A percentile compares a stretch with the other conserved stretches of the same genome.
Conservation (phyloP, 2,888 invertebrate species). For the Nudaria mundana region DNA sequence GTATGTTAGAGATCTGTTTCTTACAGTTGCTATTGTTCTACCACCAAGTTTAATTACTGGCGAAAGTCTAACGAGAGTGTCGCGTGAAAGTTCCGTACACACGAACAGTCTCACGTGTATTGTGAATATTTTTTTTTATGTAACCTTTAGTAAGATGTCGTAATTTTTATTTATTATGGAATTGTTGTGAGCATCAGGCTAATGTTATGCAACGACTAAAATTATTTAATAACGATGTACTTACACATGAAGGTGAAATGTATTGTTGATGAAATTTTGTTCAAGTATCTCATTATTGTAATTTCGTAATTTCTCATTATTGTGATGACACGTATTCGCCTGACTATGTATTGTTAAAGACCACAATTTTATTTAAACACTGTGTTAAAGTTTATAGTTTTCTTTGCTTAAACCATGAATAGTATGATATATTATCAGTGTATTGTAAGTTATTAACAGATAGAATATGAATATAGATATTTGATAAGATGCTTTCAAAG, state of each 20-base stretch:
- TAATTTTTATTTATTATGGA: slow-evolving; percentile 49
- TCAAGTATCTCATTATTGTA: slow-evolving; percentile 10
- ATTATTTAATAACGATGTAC: slow-evolving; percentile 28
- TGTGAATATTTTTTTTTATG: slow-evolving; percentile 47
- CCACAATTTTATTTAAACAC: too few species aligned
- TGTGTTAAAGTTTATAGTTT: background rate
- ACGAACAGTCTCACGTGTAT: slow-evolving; percentile 53
- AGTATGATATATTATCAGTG: too few species aligned
- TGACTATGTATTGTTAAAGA: slow-evolving; percentile 4
- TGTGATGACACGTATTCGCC: background rate
- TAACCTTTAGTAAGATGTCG: slow-evolving; percentile 44
- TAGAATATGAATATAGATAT: too few species aligned
- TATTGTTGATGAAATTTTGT: slow-evolving; percentile 13
- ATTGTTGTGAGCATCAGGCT: slow-evolving; percentile 38
- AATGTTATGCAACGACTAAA: slow-evolving; percentile 45
- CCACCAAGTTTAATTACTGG: slow-evolving; percentile 72
- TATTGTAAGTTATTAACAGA: too few species aligned
- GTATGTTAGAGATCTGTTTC: slow-evolving; percentile 67
- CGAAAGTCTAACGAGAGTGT: slow-evolving; percentile 76
- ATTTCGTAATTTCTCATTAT: too few species aligned
- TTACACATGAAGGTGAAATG: slow-evolving; percentile 16
- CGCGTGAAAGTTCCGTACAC: slow-evolving; percentile 65
- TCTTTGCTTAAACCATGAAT: too few species aligned
- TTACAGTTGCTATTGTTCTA: slow-evolving; percentile 73
- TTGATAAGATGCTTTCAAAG: too few species aligned